These are phyloP conservation scores for Pampus argenteus DNA, from an alignment of 2,797 vertebrate genomes.

Conservation along the genomic window DNA sequence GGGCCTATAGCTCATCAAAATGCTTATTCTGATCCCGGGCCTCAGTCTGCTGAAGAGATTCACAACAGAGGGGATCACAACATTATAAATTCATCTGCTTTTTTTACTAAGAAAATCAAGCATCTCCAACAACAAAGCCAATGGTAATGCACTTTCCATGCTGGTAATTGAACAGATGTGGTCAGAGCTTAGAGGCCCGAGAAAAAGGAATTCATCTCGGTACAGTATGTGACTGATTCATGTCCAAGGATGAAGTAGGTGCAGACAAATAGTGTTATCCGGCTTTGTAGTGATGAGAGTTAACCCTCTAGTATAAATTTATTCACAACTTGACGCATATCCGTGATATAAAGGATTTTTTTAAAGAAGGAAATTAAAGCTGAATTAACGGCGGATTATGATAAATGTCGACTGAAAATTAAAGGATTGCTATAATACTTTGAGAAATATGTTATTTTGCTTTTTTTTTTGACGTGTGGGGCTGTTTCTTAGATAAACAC, in stretches of 20 bases:
- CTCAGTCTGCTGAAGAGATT: constrained; percentile 76
- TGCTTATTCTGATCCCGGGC: constrained; percentile 82
- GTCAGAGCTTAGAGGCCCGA: constrained; percentile 77
- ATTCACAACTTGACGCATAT: constrained; percentile 28
- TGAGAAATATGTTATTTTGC: too few species aligned
- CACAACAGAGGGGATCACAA: constrained; percentile 76
- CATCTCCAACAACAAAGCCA: constrained; percentile 84
- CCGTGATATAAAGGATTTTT: constrained; percentile 1
- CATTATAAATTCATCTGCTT: constrained; percentile 83
- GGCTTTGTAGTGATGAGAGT: constrained; percentile 56
- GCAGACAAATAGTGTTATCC: constrained; percentile 54
- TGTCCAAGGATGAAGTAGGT: constrained; percentile 77
- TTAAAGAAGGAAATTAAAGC: neutral
- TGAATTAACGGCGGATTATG: neutral
- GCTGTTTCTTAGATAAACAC: too few species aligned
- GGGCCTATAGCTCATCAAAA: constrained; percentile 85
- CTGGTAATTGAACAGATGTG: constrained; percentile 86
- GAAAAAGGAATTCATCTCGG: constrained; percentile 72
- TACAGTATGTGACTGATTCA: constrained; percentile 74
- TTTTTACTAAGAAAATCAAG: constrained; percentile 83
- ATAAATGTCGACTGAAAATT: neutral
- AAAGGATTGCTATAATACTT: neutral
- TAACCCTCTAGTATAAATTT: constrained; percentile 14
- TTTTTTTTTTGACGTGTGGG: too few species aligned
- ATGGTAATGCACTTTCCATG: constrained; percentile 84